Evolutionary conservation across 64 coral and sea anemone genomes (phyloP), one percentile per base, ranked within the genome.

Genomic region (Porites lutea): DNA sequence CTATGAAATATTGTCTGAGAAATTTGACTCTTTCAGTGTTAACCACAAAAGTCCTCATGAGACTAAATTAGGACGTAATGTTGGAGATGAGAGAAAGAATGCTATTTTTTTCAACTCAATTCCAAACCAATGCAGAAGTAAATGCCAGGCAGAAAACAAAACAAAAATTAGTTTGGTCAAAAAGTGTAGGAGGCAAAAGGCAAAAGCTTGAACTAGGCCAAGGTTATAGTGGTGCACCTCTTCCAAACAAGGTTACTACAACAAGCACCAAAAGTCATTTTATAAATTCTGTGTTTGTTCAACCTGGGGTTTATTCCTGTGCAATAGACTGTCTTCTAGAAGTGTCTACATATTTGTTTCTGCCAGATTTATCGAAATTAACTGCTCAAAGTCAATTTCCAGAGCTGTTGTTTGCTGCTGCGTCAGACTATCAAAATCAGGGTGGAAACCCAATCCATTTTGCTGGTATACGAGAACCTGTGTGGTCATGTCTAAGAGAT

Each of bases 371-470:
- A 74, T 77, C 90, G 27, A 77, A 68, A 75, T 16, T 86, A 52
- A 37, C 43, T 86, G 13, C 83, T 23, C 59, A 81, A 55, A 88
- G 67, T 46, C 45, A 88, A 65, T 93, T 93, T 74, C 86, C 84
- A 52, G 83, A 54, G 1, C 54, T 88, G 63, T 47, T 93, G 16
- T 88, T 88, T 14, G 21, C 5, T 73, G 65, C 43, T 10, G 75
- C 72, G 16, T 80, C 16, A 20, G 7, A 52, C 27, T 88, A 77
- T 92, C 5, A 23, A 0, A 3, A 13, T 3, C 73, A 19, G 10
- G 63, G n/a, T 75, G 74, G n/a, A 77, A 53, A 86, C 58, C 72
- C 47, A 23, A 49, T 18, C 84, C 65, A 75, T 9, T 9, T 86
- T 51, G 1, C 68, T 0, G 19, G 74, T 23, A 81, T 81, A 48